Conservation (phyloP, 2,888 invertebrate species). For the Parascotia fuliginaria region DNA sequence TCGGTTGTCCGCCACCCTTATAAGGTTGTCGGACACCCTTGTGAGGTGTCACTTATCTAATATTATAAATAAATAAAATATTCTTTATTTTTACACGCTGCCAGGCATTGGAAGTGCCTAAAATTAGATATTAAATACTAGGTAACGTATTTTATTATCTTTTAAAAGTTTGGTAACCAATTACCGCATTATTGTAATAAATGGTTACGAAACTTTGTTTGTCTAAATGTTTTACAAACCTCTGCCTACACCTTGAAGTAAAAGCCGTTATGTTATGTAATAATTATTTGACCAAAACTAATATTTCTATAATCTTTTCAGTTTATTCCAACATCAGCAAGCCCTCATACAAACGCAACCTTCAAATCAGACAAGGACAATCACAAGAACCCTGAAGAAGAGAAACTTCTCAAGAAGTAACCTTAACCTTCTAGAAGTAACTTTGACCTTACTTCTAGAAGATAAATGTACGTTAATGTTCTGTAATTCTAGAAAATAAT, state of each 20-base stretch:
- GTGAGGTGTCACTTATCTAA: too few species aligned
- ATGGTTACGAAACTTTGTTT: too few species aligned
- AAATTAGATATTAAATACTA: conserved; percentile 55
- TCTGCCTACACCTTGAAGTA: too few species aligned
- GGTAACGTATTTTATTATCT: conserved; percentile 3
- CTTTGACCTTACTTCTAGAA: conserved; percentile 38
- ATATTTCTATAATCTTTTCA: conserved; percentile 36
- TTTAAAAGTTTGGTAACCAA: too few species aligned
- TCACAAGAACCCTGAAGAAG: conserved; percentile 62
- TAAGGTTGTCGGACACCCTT: too few species aligned
- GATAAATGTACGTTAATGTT: not conserved
- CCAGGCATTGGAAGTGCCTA: conserved; percentile 58
- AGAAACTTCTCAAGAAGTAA: conserved; percentile 72
- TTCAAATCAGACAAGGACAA: conserved; percentile 55
- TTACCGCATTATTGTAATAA: too few species aligned
- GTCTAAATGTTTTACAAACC: too few species aligned
- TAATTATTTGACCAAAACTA: too few species aligned
- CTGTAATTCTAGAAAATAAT: too few species aligned
- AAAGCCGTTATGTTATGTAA: too few species aligned
- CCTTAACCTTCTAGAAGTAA: conserved; percentile 16
- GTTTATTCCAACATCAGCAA: conserved; percentile 63
- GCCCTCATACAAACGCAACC: conserved; percentile 62
- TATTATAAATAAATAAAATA: too few species aligned
- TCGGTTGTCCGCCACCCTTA: too few species aligned
- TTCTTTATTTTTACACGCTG: conserved; percentile 58